Evolutionary conservation across 2,113 vertebrate genomes (phyloP), one percentile per base, ranked within the genome.

Genomic region (Patagioenas fasciata): DNA sequence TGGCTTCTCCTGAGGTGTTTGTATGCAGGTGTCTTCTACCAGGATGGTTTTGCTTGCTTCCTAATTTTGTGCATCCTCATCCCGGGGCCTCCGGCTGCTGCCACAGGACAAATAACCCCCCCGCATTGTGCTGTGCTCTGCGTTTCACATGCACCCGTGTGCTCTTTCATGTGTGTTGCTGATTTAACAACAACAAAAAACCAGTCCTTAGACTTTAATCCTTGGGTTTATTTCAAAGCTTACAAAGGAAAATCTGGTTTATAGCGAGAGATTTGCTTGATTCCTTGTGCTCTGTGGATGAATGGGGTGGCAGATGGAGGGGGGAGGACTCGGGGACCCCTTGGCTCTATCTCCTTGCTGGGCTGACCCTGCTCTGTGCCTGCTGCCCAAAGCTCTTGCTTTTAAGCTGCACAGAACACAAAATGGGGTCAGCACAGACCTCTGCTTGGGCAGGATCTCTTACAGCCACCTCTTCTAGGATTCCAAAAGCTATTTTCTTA

Each of bases 221-320:
- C 83, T 81, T 25, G 88, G 95, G 94, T 95, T 97, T 95, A 94
- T 96, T 94, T 93, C 85, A 82, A 93, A 92, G 95, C 94, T 93
- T 78, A 85, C 88, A 92, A 74, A 95, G 91, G 91, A 91, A 96
- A 93, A 96, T 79, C 96, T 85, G 91, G 89, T 88, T 93, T 94
- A 67, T 71, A 85, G 91, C 80, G 13, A 88, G 92, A 93, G 94
- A 93, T 96, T 93, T 93, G 85, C 80, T 85, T 42, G 51, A 74
- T 95, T 95, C 95, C 85, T 85, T 57, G 80, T 87, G 91, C 84
- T 77, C 81, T 29, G 86, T 2, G 23, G 93, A 95, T 92, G 95
- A 89, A 90, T 51, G 90, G 85, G 54, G 78, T 0, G 24, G 89
- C 91, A 96, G 94, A 96, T 80, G 94, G 92, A 92, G 84, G 0